phyloP scores from a whole-genome alignment of 2,113 vertebrate genomes.

The Labeo catla region DNA sequence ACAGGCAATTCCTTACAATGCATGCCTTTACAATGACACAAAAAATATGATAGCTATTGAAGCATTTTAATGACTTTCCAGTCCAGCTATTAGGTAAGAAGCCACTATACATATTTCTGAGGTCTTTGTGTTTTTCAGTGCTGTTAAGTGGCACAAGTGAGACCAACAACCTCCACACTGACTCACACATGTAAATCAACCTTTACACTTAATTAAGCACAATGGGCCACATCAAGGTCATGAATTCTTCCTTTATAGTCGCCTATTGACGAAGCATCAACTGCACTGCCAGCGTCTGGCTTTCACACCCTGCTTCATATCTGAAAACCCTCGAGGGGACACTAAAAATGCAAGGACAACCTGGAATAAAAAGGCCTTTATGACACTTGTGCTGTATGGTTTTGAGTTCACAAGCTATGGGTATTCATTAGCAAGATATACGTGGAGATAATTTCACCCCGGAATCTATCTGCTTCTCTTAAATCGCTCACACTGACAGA shows the following conservation, averaged over 20 bases:
- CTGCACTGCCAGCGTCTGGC: conserved; percentile 75
- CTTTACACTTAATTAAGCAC: conserved; percentile 80
- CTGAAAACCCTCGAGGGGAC: conserved; percentile 75
- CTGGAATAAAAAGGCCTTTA: conserved; percentile 64
- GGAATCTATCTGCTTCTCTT: background rate
- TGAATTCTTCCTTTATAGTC: conserved; percentile 76
- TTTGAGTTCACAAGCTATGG: conserved; percentile 35
- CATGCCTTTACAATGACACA: background rate
- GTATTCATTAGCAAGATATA: conserved; percentile 39
- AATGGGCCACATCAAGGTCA: conserved; percentile 76
- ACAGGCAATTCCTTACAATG: background rate
- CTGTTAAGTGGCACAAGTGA: background rate
- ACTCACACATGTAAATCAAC: conserved; percentile 75
- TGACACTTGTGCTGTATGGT: conserved; percentile 21
- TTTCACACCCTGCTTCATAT: conserved; percentile 73
- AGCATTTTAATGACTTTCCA: background rate
- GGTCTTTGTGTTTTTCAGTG: conserved; percentile 17
- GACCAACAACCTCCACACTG: conserved; percentile 46
- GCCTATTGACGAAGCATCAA: conserved; percentile 78
- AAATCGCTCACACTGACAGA: conserved; percentile 6
- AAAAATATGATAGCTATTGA: background rate
- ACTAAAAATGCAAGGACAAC: conserved; percentile 73
- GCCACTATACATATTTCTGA: background rate
- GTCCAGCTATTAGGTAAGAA: background rate
- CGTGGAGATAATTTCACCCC: conserved; percentile 13